Base-by-base conservation (phyloP, 2,113 vertebrate genomes). In the Rhipidura dahli region DNA sequence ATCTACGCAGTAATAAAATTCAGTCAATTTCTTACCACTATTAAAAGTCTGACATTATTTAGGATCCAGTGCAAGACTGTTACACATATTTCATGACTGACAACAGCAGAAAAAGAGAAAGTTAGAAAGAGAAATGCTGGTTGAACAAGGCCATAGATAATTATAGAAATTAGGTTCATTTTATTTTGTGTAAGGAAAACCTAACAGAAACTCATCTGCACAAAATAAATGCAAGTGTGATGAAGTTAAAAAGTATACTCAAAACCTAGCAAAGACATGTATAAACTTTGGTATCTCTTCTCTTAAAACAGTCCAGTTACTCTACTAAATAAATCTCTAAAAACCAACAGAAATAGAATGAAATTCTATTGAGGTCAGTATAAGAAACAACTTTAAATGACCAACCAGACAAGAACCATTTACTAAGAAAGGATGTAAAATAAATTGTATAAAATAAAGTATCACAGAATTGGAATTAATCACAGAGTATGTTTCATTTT, bases 21-120 rank as follows among this genome's bases (percentile, higher is more conserved):
- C 61, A 83, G 39, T 49, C 80, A 51, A 82, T 71, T 72, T 86
- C 91, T 93, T 93, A 96, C 80, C 72, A 95, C 83, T 92, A 61
- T 76, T 82, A 75, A 91, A 91, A 89, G 84, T 69, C 54, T 87
- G 86, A 93, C 8, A 94, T 63, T 79, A 90, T 57, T 76, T 92
- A 83, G 54, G 76, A 87, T 88, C 79, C 78, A 84, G 28, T 93
- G 76, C 44, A 93, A 94, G 60, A 90, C 47, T 83, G 47, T 75
- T 94, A 89, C 44, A 84, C 57, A 65, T 68, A 95, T 72, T 88
- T 70, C 72, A 87, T 68, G 45, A 89, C 53, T 84, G 56, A 90
- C 33, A 88, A 88, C 53, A 90, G 83, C 42, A 96, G 75, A 91
- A 83, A 87, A 93, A 92, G 39, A 85, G 30, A 68, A 76, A 66